Percentiles rank a stretch among this genome's conserved stretches.
These are phyloP conservation scores for Orussus abietinus DNA, from an alignment of 1,140 invertebrate species.

Conservation along the genomic window DNA sequence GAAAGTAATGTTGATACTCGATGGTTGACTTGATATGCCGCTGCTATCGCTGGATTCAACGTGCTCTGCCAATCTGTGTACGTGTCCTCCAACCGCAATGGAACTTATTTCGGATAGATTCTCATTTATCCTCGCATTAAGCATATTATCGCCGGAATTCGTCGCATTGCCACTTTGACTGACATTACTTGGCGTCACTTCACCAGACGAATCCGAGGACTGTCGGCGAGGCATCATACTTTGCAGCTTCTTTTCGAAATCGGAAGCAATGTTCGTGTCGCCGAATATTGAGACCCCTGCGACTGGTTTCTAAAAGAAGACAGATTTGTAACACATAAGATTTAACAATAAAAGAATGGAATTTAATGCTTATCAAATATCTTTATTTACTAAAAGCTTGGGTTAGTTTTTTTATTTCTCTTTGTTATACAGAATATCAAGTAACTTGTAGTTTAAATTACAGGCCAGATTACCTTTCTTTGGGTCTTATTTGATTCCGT, in stretches of 20 bases:
- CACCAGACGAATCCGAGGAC: constrained; percentile 35
- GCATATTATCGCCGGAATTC: constrained; percentile 1
- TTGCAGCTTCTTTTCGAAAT: constrained; percentile 33
- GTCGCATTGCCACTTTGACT: constrained; percentile 8
- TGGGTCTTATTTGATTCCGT: too few relatives aligned
- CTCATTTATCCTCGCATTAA: too few relatives aligned
- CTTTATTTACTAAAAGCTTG: too few relatives aligned
- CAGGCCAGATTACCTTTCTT: too few relatives aligned
- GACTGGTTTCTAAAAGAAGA: constrained; percentile 54
- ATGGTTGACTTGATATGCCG: constrained; percentile 28
- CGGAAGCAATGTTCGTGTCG: constrained; percentile 29
- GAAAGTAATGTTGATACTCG: constrained; percentile 26
- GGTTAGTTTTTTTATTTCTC: too few relatives aligned
- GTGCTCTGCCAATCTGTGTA: constrained; percentile 2
- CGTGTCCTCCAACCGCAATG: constrained; percentile 15
- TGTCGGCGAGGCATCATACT: constrained; percentile 21
- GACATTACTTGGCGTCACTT: constrained; percentile 17
- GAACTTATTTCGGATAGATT: constrained; percentile 6
- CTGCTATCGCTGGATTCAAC: constrained; percentile 23
- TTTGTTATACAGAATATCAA: too few relatives aligned
- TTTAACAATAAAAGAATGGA: too few relatives aligned
- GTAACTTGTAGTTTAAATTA: too few relatives aligned
- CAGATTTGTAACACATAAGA: too few relatives aligned
- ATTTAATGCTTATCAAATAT: too few relatives aligned
- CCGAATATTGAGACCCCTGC: constrained; percentile 58